phyloP scores from a whole-genome alignment of 2,113 vertebrate species.

The Notarius lentiginosus region DNA sequence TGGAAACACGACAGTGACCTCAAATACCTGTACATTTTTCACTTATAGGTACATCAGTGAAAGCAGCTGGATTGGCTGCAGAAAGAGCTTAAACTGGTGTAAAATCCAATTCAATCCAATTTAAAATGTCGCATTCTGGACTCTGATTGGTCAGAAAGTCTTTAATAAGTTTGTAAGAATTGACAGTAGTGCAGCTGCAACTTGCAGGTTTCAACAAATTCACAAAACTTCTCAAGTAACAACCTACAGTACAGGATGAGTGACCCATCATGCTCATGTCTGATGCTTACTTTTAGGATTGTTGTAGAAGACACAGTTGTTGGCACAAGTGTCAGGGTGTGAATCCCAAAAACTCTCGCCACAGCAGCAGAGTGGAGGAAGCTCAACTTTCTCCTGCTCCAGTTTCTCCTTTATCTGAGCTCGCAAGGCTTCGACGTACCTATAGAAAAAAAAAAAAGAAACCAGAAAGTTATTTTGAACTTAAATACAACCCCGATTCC shows the following conservation, averaged over 20 bases:
- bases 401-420: conserved; percentile 81
- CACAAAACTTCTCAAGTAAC: not conserved
- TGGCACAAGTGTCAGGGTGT: conserved; percentile 90
- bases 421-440: conserved; percentile 81
- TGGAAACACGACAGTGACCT: not conserved
- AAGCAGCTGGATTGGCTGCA: not conserved
- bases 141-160: not conserved
- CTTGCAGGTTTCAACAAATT: not conserved
- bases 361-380: conserved; percentile 87
- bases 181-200: not conserved
- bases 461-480: not conserved
- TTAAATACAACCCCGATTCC: too few species aligned
- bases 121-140: not conserved
- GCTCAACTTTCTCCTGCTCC: conserved; percentile 67
- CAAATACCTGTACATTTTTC: not conserved
- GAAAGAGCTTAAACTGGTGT: not conserved
- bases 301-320: conserved; percentile 92
- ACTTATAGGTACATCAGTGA: not conserved
- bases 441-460: conserved; percentile 51
- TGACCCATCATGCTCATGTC: not conserved
- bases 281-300: conserved; percentile 80
- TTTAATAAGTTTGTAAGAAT: not conserved
- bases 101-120: not conserved
- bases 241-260: not conserved
- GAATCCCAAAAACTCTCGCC: conserved; percentile 88